Evolutionary conservation across 2,797 vertebrate genomes (phyloP).

Genomic region (Enteromius afrohamiltoni): DNA sequence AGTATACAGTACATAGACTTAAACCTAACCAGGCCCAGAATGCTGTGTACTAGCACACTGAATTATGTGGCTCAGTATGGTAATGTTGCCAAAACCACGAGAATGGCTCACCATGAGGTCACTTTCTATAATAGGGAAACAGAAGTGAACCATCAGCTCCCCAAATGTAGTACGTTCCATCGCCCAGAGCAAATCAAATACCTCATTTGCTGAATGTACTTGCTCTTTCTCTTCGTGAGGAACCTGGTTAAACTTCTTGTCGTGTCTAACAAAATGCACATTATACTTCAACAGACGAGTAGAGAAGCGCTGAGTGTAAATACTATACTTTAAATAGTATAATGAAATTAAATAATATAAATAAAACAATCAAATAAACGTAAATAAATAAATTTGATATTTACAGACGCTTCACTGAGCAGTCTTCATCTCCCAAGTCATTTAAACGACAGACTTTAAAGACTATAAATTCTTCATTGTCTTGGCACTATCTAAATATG

Average conservation of each 20-base stretch:
- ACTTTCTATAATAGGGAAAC: slow-evolving; percentile 31
- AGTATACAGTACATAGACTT: not conserved
- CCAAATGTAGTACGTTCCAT: not conserved
- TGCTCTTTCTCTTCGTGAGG: not conserved
- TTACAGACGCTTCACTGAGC: not conserved
- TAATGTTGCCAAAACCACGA: slow-evolving; percentile 27
- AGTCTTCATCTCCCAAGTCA: not conserved
- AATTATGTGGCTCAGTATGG: slow-evolving; percentile 13
- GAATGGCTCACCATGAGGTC: slow-evolving; percentile 14
- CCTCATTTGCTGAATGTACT: not conserved
- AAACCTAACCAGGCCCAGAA: not conserved
- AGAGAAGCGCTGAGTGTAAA: not conserved
- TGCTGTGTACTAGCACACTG: slow-evolving; percentile 2
- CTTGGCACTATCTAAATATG: not conserved
- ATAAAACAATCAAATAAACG: not conserved
- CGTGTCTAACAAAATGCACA: not conserved
- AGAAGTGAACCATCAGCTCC: slow-evolving; percentile 6
- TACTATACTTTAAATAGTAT: not conserved
- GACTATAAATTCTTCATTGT: not conserved
- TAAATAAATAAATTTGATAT: too few relatives aligned
- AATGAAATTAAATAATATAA: not conserved
- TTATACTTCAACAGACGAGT: not conserved
- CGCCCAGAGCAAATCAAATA: not conserved
- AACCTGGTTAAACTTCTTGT: not conserved
- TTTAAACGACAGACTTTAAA: not conserved